Percentiles rank a stretch among this genome's conserved stretches.
These are phyloP conservation scores for Stomorhina lunata DNA, from an alignment of 2,888 invertebrate genomes.

Conservation along the genomic window DNA sequence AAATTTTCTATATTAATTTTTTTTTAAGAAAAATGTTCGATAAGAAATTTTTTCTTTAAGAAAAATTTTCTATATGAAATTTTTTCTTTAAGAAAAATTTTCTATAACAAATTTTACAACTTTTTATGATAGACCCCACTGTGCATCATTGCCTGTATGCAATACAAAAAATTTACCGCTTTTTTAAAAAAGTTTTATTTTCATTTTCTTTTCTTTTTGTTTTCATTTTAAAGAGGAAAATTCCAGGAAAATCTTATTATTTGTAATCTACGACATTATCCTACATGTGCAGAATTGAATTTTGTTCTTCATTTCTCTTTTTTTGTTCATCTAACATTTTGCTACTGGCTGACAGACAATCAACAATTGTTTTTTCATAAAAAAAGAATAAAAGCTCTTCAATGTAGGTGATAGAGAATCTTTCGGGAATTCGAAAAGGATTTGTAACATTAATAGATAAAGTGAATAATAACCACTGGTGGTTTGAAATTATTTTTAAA, in stretches of 20 bases:
- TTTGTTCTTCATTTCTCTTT: slow-evolving; percentile 22
- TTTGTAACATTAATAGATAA: too few relatives aligned
- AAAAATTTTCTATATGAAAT: too few relatives aligned
- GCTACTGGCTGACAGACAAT: slow-evolving; percentile 47
- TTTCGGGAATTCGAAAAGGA: not conserved
- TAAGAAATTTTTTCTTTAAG: too few relatives aligned
- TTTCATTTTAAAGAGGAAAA: slow-evolving; percentile 16
- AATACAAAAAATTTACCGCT: too few relatives aligned
- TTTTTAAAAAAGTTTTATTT: slow-evolving; percentile 5
- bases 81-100: too few relatives aligned
- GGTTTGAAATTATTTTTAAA: too few relatives aligned
- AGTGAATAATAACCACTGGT: too few relatives aligned
- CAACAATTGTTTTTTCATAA: slow-evolving; percentile 1
- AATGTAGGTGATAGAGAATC: not conserved
- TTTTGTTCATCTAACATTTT: slow-evolving; percentile 25
- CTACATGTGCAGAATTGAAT: slow-evolving; percentile 60
- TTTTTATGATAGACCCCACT: too few relatives aligned
- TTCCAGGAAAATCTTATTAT: slow-evolving; percentile 61
- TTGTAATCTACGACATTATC: slow-evolving; percentile 57
- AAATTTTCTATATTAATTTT: too few relatives aligned
- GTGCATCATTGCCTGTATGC: too few relatives aligned
- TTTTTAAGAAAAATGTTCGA: too few relatives aligned
- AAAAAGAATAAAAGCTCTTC: not conserved
- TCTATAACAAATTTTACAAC: too few relatives aligned
- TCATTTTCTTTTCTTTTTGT: not conserved